Conservation (phyloP, 1,140 invertebrate genomes). For the Prorops nasuta region DNA sequence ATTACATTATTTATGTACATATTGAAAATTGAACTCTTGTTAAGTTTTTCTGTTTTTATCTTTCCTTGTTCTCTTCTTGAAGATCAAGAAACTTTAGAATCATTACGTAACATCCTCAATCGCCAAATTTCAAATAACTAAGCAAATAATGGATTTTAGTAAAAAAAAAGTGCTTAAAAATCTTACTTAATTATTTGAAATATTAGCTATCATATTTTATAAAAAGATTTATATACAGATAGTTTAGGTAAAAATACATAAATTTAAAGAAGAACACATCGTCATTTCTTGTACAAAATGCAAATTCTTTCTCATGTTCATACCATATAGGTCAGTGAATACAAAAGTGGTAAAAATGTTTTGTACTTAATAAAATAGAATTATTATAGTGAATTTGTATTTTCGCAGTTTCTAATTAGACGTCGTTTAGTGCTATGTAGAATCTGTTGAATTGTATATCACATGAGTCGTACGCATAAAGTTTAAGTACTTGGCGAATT, state of each 20-base stretch:
- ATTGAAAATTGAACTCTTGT: constrained; percentile 32
- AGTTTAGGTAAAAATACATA: constrained; percentile 5
- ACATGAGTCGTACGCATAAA: constrained; percentile 8
- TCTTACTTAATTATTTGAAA: constrained; percentile 28
- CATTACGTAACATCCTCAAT: constrained; percentile 1
- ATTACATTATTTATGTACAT: constrained; percentile 43
- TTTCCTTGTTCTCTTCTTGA: too few species aligned
- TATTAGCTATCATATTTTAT: constrained; percentile 6
- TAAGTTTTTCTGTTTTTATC: constrained; percentile 24
- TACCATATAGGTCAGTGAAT: constrained; percentile 22
- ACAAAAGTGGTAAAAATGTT: constrained; percentile 39
- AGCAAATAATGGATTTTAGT: constrained; percentile 10
- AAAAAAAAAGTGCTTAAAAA: constrained; percentile 19
- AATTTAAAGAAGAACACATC: constrained; percentile 6
- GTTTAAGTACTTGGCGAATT: constrained; percentile 4
- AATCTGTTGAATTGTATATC: constrained; percentile 21
- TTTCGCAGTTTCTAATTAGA: constrained; percentile 30
- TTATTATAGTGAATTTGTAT: constrained; percentile 33
- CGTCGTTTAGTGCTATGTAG: constrained; percentile 9
- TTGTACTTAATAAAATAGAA: constrained; percentile 52
- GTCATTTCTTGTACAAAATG: constrained; percentile 27
- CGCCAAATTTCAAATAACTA: constrained; percentile 18
- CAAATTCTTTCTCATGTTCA: constrained; percentile 17
- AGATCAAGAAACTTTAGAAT: constrained; percentile 13
- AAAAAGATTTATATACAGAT: constrained; percentile 9